Base-by-base conservation (phyloP, 2,797 vertebrate genomes). In the Benthosema pterotum region DNA sequence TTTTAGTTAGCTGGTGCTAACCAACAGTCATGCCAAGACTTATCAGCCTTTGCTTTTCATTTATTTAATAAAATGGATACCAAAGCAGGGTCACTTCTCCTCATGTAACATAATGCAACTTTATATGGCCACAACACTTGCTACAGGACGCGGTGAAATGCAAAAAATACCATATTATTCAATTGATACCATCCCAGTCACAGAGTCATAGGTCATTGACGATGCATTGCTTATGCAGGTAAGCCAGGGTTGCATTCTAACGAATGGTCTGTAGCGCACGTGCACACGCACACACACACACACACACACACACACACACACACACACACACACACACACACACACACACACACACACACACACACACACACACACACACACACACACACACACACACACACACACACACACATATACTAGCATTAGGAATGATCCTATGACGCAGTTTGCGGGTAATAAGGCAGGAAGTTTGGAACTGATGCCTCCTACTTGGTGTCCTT, bases 381-480 rank as follows among this genome's bases (percentile, higher is more conserved):
- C 19, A 22, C 19, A 4, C 19, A 22, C 19, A 4, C 19, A 22
- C 19, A 4, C 19, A 22, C 19, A 4, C 19, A 22, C 19, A 4
- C 19, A 15, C 45, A 6, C 45, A 13, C 45, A 5, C 45, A 15
- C 13, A n/a, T n/a, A n/a, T n/a, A n/a, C n/a, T n/a, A 15, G 32
- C 4, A 14, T 57, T 68, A 67, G 69, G 80, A 88, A 80, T 57
- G 61, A 67, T 67, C 61, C 49, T 32, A 8, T 92, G 91, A 92
- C 83, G 79, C 82, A 87, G 65, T 81, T 79, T 87, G 87, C 47
- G 79, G 84, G 72, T 52, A 83, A 71, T 72, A 72, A 66, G 54
- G 67, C 79, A 88, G 87, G 83, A 88, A 91, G 79, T 85, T 51
- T 63, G 88, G 84, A 83, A 79, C 84, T 80, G 80, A 75, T 67